Percentiles rank a stretch among this genome's conserved stretches.
phyloP scores from a whole-genome alignment of 2,888 invertebrate genomes.

The Eretmocerus hayati region DNA sequence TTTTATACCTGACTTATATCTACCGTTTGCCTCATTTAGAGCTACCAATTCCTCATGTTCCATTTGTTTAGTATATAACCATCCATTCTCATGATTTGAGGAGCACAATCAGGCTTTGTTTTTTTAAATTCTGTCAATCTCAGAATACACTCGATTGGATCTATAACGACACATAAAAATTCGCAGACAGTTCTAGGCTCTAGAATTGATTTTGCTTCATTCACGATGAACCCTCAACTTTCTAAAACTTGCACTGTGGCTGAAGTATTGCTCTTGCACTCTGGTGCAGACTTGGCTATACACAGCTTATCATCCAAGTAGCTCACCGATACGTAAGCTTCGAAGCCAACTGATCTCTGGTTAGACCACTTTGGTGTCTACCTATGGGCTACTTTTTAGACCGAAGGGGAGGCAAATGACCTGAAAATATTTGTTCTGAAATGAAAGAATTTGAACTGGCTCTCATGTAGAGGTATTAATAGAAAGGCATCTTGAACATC shows the following conservation, averaged over 20 bases:
- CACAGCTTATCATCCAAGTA: too few species aligned
- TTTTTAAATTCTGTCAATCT: slow-evolving; percentile 12
- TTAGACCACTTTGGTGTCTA: slow-evolving; percentile 23
- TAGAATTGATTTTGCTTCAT: slow-evolving; percentile 9
- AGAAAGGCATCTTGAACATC: background rate
- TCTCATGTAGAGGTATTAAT: too few species aligned
- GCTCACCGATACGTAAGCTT: slow-evolving; percentile 1
- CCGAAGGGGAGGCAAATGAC: slow-evolving; percentile 1
- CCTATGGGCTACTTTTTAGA: slow-evolving; percentile 10
- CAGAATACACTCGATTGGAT: slow-evolving; percentile 8
- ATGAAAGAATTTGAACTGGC: background rate
- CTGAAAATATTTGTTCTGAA: background rate
- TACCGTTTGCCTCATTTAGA: slow-evolving; percentile 2
- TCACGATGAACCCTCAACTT: slow-evolving; percentile 20
- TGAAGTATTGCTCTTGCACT: slow-evolving; percentile 4
- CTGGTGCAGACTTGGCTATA: too few species aligned
- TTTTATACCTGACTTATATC: too few species aligned
- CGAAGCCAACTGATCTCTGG: slow-evolving; percentile 11
- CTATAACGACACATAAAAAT: slow-evolving; percentile 18
- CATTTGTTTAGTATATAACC: slow-evolving; percentile 14
- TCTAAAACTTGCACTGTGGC: slow-evolving; percentile 1
- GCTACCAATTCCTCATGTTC: slow-evolving; percentile 15
- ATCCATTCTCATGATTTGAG: slow-evolving; percentile 12
- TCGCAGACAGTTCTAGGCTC: too few species aligned
- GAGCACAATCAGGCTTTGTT: too few species aligned